phyloP scores from a whole-genome alignment of 2,888 invertebrate genomes.

The Camponotus fellah region DNA sequence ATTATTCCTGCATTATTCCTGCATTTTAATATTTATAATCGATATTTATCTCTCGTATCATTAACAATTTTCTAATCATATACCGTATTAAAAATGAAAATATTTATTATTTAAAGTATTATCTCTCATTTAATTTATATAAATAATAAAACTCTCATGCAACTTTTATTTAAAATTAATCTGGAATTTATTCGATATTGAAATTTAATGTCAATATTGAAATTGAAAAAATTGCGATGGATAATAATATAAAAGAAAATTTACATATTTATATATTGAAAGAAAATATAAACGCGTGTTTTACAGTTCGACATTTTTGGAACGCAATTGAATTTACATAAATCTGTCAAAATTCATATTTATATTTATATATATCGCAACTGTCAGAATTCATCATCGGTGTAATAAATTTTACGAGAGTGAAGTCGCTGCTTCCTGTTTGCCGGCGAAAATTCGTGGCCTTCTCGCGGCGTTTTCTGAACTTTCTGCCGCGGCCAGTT shows the following conservation, averaged over 20 bases:
- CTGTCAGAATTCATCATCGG: neutral
- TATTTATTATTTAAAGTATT: neutral
- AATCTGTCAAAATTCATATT: neutral
- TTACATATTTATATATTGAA: neutral
- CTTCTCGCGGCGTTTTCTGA: slow-evolving; percentile 55
- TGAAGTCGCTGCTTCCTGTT: neutral
- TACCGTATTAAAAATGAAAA: neutral
- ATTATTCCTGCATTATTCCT: neutral
- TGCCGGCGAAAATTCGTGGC: slow-evolving; percentile 24
- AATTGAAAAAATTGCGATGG: neutral
- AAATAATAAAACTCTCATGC: neutral
- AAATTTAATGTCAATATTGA: neutral
- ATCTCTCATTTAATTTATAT: neutral
- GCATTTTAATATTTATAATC: neutral
- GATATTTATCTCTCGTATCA: neutral
- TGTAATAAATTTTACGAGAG: neutral
- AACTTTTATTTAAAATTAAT: neutral
- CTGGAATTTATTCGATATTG: neutral
- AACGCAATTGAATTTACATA: neutral
- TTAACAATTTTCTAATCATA: neutral
- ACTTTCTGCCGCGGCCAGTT: slow-evolving; percentile 61
- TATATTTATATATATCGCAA: neutral
- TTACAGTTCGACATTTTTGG: too few relatives aligned
- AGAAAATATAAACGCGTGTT: neutral
- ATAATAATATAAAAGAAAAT: neutral